A percentile compares a stretch with the other conserved stretches of the same genome.
These are phyloP conservation scores for Allophyes oxyacanthae DNA, from an alignment of 2,888 invertebrate species.

Conservation along the genomic window DNA sequence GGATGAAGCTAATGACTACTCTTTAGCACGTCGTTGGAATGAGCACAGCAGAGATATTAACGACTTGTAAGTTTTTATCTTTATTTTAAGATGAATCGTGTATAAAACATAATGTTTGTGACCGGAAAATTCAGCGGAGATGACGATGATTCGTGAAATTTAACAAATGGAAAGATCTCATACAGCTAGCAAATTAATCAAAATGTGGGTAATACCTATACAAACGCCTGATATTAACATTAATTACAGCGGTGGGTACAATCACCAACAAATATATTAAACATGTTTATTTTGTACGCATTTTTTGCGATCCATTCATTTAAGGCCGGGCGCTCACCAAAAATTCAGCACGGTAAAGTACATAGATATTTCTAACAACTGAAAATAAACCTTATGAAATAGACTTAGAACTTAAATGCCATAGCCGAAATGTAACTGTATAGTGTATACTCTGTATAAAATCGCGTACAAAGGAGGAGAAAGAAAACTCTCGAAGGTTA, in stretches of 20 bases:
- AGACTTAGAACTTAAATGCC: too few relatives aligned
- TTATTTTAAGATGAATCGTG: background rate
- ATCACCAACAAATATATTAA: slow-evolving; percentile 2
- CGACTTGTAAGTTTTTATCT: slow-evolving; percentile 5
- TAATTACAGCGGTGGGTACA: background rate
- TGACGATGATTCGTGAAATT: background rate
- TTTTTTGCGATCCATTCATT: slow-evolving; percentile 18
- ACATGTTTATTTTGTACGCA: background rate
- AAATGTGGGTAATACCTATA: too few relatives aligned
- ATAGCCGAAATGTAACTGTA: too few relatives aligned
- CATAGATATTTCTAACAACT: too few relatives aligned
- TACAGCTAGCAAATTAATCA: too few relatives aligned
- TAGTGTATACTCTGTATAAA: too few relatives aligned
- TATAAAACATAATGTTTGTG: background rate
- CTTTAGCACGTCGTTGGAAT: slow-evolving; percentile 48
- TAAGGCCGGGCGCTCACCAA: too few relatives aligned
- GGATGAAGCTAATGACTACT: slow-evolving; percentile 48
- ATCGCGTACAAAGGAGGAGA: too few relatives aligned
- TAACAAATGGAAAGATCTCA: background rate
- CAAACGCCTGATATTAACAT: background rate
- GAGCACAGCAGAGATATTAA: slow-evolving; percentile 38
- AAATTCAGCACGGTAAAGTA: too few relatives aligned
- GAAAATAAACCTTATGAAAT: too few relatives aligned
- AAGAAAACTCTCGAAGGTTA: too few relatives aligned
- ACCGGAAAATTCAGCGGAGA: too few relatives aligned